A percentile compares a stretch with the other conserved stretches of the same genome.
phyloP scores from a whole-genome alignment of 2,113 vertebrate genomes.

The Amia ocellicauda region DNA sequence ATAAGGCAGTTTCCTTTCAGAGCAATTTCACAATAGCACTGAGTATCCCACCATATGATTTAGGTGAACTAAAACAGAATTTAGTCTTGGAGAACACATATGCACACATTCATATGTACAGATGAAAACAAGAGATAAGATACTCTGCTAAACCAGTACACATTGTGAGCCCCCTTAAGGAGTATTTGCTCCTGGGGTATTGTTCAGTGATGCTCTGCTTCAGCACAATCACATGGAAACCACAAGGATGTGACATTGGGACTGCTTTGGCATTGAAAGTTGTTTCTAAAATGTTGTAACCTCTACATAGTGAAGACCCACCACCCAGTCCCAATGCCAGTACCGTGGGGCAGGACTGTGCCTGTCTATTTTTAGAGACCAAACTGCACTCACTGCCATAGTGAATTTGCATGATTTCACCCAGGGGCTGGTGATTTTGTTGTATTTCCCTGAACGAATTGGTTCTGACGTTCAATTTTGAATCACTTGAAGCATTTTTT shows the following conservation, averaged over 20 bases:
- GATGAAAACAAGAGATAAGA: no score
- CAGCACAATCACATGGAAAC: conserved; percentile 24
- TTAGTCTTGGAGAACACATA: no score
- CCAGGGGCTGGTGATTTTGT: conserved; percentile 44
- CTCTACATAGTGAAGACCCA: conserved; percentile 1
- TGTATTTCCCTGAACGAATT: conserved; percentile 50
- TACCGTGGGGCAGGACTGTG: conserved; percentile 28
- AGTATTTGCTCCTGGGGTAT: background rate
- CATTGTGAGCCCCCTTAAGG: background rate
- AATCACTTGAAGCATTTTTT: conserved; percentile 46
- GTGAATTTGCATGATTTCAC: conserved; percentile 48
- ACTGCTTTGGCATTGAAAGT: conserved; percentile 42
- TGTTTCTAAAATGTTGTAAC: conserved; percentile 42
- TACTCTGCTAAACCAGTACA: no score
- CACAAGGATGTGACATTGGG: conserved; percentile 39
- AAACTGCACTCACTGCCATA: conserved; percentile 43
- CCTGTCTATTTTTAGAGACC: conserved; percentile 52
- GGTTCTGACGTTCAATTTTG: conserved; percentile 53
- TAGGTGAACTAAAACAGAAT: no score
- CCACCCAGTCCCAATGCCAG: conserved; percentile 25
- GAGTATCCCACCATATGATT: no score
- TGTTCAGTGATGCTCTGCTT: conserved; percentile 18
- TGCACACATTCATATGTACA: no score
- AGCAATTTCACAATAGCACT: no score
- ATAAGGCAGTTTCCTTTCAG: no score